Evolutionary conservation across 1,140 invertebrate genomes (phyloP).

Genomic region (Caenorhabditis briggsae): DNA sequence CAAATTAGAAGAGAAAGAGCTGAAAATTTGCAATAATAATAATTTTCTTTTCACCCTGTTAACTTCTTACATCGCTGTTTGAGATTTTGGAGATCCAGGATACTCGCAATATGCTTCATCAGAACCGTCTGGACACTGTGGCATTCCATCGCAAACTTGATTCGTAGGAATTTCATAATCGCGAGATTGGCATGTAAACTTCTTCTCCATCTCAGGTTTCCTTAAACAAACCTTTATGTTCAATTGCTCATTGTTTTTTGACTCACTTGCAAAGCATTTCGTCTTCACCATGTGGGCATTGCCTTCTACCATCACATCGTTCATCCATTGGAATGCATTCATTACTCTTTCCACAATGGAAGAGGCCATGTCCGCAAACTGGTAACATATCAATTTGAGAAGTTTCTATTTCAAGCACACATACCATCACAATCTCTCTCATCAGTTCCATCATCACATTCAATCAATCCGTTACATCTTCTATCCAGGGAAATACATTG

Average conservation of each 20-base stretch:
- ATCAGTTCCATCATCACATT: conserved; percentile 76
- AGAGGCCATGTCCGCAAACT: conserved; percentile 73
- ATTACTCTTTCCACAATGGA: conserved; percentile 74
- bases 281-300: conserved; percentile 76
- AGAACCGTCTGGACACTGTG: conserved; percentile 63
- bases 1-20: not conserved
- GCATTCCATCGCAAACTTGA: conserved; percentile 67
- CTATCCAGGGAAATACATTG: conserved; percentile 75
- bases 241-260: not conserved
- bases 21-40: not conserved
- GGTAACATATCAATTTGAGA: conserved; percentile 37
- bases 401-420: not conserved
- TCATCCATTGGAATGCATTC: conserved; percentile 72
- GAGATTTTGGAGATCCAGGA: conserved; percentile 23
- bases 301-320: conserved; percentile 72
- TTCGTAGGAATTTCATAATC: conserved; percentile 58
- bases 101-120: conserved; percentile 67
- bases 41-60: not conserved
- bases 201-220: conserved; percentile 58
- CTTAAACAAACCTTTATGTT: conserved; percentile 44
- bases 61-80: not conserved
- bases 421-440: conserved; percentile 75
- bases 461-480: conserved; percentile 74
- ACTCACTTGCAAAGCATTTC: conserved; percentile 74
- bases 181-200: conserved; percentile 61